Evolutionary conservation across 2,113 vertebrate genomes (phyloP).

Genomic region (Pelvicachromis taeniatus): DNA sequence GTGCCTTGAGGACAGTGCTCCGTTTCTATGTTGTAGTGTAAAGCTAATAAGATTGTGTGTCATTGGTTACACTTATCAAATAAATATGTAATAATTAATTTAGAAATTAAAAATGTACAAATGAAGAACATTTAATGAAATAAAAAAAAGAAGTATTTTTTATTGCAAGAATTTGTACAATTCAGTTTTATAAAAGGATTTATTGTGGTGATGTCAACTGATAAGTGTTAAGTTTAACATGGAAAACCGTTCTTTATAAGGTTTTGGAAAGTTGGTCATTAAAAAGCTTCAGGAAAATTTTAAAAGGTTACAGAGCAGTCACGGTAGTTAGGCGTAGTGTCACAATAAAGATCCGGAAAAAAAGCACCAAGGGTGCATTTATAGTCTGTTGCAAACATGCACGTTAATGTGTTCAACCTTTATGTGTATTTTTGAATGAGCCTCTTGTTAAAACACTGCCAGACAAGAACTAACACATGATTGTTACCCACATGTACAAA

Average conservation of each 20-base stretch:
- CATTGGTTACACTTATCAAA: background rate
- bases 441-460: background rate
- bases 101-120: background rate
- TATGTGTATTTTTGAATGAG: background rate
- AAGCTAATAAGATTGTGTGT: background rate
- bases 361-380: fast-evolving
- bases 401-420: background rate
- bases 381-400: background rate
- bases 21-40: background rate
- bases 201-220: background rate
- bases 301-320: background rate
- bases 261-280: background rate
- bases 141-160: background rate
- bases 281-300: background rate
- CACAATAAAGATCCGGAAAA: background rate
- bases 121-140: background rate
- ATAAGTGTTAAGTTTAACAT: background rate
- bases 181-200: background rate
- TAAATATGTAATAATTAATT: background rate
- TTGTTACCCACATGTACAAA: background rate
- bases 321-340: background rate
- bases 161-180: background rate
- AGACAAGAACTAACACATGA: background rate
- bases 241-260: background rate
- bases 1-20: background rate